These are phyloP conservation scores for Macaca fascicularis DNA, from an alignment of 2,113 vertebrate species.

Conservation along the genomic window DNA sequence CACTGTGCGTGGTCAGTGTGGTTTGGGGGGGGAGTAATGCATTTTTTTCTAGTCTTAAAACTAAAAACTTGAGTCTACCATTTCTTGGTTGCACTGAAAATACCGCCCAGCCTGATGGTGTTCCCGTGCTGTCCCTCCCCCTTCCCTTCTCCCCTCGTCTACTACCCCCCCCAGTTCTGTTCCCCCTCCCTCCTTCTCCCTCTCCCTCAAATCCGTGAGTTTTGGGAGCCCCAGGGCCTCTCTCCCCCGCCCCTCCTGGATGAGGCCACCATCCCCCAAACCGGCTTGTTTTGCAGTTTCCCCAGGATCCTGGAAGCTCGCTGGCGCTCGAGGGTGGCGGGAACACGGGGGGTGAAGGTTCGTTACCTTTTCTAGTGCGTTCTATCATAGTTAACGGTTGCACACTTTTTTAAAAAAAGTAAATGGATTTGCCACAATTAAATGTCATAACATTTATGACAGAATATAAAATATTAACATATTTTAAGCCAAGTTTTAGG, in stretches of 20 bases:
- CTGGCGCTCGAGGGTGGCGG: slow-evolving; percentile 65
- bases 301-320: slow-evolving; percentile 63
- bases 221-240: slow-evolving; percentile 87
- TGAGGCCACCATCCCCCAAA: slow-evolving; percentile 60
- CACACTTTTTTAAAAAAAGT: slow-evolving; percentile 83
- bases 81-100: slow-evolving; percentile 93
- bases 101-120: slow-evolving; percentile 86
- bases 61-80: slow-evolving; percentile 86
- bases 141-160: background rate
- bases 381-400: slow-evolving; percentile 88
- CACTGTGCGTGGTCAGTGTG: slow-evolving; percentile 77
- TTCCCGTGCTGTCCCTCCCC: slow-evolving; percentile 78
- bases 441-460: slow-evolving; percentile 99
- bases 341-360: slow-evolving; percentile 79
- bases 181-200: slow-evolving; percentile 54
- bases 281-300: slow-evolving; percentile 54
- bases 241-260: slow-evolving; percentile 31
- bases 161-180: background rate
- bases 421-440: slow-evolving; percentile 87
- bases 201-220: slow-evolving; percentile 81
- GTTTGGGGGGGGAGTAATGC: slow-evolving; percentile 79
- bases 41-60: slow-evolving; percentile 87
- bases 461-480: slow-evolving; percentile 87
- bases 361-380: slow-evolving; percentile 88
- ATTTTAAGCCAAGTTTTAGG: slow-evolving; percentile 93